Base-by-base conservation (phyloP, 1,140 invertebrate genomes). In the Habropoda laboriosa region DNA sequence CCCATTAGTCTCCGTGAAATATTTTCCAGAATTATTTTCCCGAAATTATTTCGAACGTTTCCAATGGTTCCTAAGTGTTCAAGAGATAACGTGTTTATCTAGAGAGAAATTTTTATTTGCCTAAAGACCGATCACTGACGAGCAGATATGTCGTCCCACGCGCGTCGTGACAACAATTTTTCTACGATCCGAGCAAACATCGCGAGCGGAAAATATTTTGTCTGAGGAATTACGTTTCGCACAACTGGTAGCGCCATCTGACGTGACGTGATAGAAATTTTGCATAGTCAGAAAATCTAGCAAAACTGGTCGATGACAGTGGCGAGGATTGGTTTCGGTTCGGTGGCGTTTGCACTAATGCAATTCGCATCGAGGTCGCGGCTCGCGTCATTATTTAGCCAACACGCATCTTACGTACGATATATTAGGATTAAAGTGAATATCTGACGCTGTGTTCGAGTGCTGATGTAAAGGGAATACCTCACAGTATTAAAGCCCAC, bases 351-450 rank as follows among this genome's bases (percentile, higher is more conserved):
- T 7, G 32, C 38, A 16, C 12, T 32, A 38, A 27, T 38, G 21
- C 13, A 21, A 13, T 30, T 24, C 67, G 13, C 3, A 30, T 16
- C 5, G 42, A 74, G 24, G 2, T 35, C 12, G 42, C 63, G 47
- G 58, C 40, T n/a, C 21, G 55, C 63, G 83, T 66, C 85, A 90
- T 81, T 83, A 80, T 38, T 89, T 89, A 45, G 30, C 35, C 88
- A 47, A 75, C n/a, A n/a, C 79, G 32, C 60, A 13, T 79, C 80
- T 53, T 82, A 89, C 87, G 87, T 90, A 90, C 88, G 85, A 82
- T 90, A 91, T 91, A 91, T 89, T 89, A 87, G 89, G 89, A 91
- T 92, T 92, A 91, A 92, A 92, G 91, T 81, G 88, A 89, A 92
- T n/a, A n/a, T 90, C 85, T 82, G 82, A 82, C 86, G 86, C 86